Evolutionary conservation across 2,888 invertebrate species (phyloP).

Genomic region (Hartigia nigra): DNA sequence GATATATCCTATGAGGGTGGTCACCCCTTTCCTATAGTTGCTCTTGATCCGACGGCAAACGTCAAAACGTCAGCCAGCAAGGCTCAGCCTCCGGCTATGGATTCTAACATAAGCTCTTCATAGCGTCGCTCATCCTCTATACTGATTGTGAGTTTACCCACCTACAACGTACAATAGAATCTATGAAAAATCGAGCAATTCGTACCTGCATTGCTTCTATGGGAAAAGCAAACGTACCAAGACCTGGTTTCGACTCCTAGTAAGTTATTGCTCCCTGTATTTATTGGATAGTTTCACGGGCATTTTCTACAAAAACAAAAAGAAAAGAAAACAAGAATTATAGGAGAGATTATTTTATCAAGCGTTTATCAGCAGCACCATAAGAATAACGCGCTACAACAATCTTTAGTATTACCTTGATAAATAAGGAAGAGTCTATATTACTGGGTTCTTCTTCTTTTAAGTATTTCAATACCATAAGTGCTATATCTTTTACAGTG

Average conservation of each 20-base stretch:
- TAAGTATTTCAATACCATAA: not conserved
- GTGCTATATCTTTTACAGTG: not conserved
- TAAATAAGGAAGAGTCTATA: no score
- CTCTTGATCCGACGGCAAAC: conserved; percentile 21
- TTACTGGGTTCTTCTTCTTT: not conserved
- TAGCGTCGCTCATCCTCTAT: not conserved
- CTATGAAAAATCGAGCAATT: conserved; percentile 28
- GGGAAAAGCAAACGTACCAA: conserved; percentile 48
- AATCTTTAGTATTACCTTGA: not conserved
- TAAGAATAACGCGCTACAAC: not conserved
- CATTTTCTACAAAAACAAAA: not conserved
- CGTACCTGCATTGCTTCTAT: conserved; percentile 38
- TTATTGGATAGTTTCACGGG: not conserved
- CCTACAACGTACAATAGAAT: conserved; percentile 4
- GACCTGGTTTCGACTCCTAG: not conserved
- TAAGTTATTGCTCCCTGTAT: not conserved
- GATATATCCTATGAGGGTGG: not conserved
- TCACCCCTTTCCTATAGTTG: conserved; percentile 1
- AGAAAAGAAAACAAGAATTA: not conserved
- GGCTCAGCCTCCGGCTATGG: not conserved
- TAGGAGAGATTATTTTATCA: not conserved
- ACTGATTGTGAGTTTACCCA: conserved; percentile 3
- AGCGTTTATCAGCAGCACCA: not conserved
- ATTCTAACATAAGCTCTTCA: conserved; percentile 43
- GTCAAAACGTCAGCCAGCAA: conserved; percentile 34